Percentiles rank a stretch among this genome's conserved stretches.
These are phyloP conservation scores for Teleopsis dalmanni DNA, from an alignment of 1,140 invertebrate species.

Conservation along the genomic window DNA sequence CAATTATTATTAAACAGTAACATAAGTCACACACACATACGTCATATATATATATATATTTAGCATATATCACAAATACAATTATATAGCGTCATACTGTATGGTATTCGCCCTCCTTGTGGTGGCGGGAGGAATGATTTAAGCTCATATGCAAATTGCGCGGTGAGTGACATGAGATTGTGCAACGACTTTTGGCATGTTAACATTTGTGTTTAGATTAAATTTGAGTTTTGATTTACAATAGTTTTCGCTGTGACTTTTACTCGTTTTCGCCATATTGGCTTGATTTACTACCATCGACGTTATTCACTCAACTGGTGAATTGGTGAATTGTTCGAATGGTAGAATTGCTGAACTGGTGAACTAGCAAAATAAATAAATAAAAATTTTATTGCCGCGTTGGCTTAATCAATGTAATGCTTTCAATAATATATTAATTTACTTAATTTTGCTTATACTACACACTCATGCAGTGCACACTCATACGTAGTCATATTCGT, in stretches of 20 bases:
- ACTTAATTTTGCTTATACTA: no score
- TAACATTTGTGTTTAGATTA: constrained; percentile 4
- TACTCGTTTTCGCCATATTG: neutral
- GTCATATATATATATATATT: neutral
- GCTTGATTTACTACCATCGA: no score
- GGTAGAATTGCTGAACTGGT: no score
- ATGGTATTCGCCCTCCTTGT: neutral
- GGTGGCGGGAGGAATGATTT: constrained; percentile 44
- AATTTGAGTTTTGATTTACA: neutral
- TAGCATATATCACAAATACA: neutral
- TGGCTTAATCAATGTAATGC: no score
- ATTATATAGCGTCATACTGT: neutral
- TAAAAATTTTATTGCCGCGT: no score
- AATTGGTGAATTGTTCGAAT: no score
- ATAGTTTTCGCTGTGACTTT: neutral
- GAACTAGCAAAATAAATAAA: no score
- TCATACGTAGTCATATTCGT: no score
- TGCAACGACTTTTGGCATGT: constrained; percentile 4
- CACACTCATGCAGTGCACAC: no score
- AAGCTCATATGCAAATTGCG: constrained; percentile 38
- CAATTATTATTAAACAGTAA: constrained; percentile 1
- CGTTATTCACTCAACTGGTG: no score
- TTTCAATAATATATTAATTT: no score
- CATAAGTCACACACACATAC: constrained; percentile 13
- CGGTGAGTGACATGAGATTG: neutral